Evolutionary conservation across 2,888 invertebrate species (phyloP).

Genomic region (Rhodophaea formosa): DNA sequence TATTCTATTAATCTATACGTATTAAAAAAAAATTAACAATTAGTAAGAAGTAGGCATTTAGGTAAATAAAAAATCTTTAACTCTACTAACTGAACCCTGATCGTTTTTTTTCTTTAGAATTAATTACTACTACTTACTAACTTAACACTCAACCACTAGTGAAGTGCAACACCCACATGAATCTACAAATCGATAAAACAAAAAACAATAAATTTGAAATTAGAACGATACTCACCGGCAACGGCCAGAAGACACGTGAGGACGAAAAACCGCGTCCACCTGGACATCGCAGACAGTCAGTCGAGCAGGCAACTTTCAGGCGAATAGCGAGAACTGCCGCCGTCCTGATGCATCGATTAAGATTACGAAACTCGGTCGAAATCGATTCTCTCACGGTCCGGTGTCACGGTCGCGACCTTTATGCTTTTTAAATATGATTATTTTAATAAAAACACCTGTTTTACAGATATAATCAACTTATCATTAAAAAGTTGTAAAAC

Average conservation of each 20-base stretch:
- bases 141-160: background rate
- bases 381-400: slow-evolving; percentile 64
- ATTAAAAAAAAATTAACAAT: too few relatives aligned
- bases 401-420: slow-evolving; percentile 64
- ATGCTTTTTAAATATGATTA: slow-evolving; percentile 17
- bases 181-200: background rate
- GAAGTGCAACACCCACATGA: background rate
- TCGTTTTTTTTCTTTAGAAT: too few relatives aligned
- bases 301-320: slow-evolving; percentile 19
- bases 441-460: slow-evolving; percentile 10
- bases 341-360: slow-evolving; percentile 51
- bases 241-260: slow-evolving; percentile 31
- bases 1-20: too few relatives aligned
- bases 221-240: slow-evolving; percentile 40
- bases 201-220: background rate
- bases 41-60: too few relatives aligned
- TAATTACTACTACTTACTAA: too few relatives aligned
- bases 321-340: slow-evolving; percentile 36
- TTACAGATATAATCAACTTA: too few relatives aligned
- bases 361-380: slow-evolving; percentile 42
- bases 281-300: slow-evolving; percentile 16
- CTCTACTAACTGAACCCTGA: too few relatives aligned
- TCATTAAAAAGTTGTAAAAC: too few relatives aligned
- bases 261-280: slow-evolving; percentile 21
- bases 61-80: too few relatives aligned